phyloP scores from a whole-genome alignment of 2,797 vertebrate species.

The Mormyrops boulengeri region DNA sequence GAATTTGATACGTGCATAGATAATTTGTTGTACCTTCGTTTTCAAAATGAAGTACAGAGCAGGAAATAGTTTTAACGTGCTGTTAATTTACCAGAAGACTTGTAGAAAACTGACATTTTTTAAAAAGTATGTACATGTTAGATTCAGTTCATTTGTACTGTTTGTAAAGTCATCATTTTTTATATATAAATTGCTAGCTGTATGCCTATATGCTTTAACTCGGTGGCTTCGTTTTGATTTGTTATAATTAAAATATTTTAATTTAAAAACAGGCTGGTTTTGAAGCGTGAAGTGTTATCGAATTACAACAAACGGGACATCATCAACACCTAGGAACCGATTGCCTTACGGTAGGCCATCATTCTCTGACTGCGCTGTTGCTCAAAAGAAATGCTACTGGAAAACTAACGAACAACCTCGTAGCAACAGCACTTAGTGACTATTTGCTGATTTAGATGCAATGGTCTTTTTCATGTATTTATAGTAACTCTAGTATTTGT shows the following conservation, averaged over 20 bases:
- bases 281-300: not conserved
- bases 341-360: not conserved
- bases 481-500: not conserved
- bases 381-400: not conserved
- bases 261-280: not conserved
- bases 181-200: slow-evolving; percentile 25
- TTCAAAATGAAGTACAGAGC: slow-evolving; percentile 9
- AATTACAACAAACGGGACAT: not conserved
- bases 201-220: not conserved
- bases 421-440: not conserved
- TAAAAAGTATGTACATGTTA: slow-evolving; percentile 13
- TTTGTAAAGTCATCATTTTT: slow-evolving; percentile 44
- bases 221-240: not conserved
- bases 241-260: slow-evolving; percentile 7
- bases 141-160: slow-evolving; percentile 43
- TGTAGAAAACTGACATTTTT: slow-evolving; percentile 40
- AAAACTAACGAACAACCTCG: not conserved
- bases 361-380: not conserved
- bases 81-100: slow-evolving; percentile 39
- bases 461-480: not conserved
- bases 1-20: slow-evolving; percentile 39
- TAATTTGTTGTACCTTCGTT: slow-evolving; percentile 41
- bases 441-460: not conserved
- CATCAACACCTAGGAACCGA: not conserved
- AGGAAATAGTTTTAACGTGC: slow-evolving; percentile 39